These are phyloP conservation scores for Bombyx huttoni DNA, from an alignment of 2,888 invertebrate species.

Conservation along the genomic window DNA sequence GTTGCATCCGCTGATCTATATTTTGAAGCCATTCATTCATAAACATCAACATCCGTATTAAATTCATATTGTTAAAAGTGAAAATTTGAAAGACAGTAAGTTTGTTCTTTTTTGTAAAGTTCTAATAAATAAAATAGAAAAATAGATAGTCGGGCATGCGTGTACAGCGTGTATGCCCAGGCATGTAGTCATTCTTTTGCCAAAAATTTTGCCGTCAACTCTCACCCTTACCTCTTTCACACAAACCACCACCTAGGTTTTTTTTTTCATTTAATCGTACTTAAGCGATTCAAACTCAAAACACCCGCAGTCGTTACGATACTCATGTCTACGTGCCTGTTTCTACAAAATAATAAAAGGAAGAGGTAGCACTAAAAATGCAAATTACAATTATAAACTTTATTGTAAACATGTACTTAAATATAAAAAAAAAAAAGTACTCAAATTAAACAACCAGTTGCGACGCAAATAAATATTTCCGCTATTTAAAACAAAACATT, in stretches of 20 bases:
- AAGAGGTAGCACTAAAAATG: constrained; percentile 50
- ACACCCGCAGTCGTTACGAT: not conserved
- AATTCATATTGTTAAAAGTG: not conserved
- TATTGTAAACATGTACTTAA: constrained; percentile 38
- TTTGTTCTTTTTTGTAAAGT: not conserved
- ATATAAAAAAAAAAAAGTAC: constrained; percentile 6
- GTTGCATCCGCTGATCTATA: not conserved
- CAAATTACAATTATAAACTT: constrained; percentile 49
- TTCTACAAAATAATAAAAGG: constrained; percentile 3
- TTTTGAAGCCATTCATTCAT: not conserved
- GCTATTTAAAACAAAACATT: constrained; percentile 26
- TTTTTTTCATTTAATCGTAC: not conserved
- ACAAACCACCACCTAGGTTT: not conserved
- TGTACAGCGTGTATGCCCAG: not conserved
- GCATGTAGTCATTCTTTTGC: not conserved
- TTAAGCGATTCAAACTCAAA: not conserved
- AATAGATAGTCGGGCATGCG: not conserved
- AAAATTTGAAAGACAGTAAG: not conserved
- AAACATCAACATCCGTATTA: not conserved
- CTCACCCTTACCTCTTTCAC: not conserved
- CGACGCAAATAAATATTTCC: constrained; percentile 37
- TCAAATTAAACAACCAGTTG: not conserved
- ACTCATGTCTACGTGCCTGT: not conserved
- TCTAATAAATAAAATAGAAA: not conserved
- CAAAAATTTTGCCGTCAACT: not conserved